Evolutionary conservation across 2,888 invertebrate species (phyloP), one percentile per base, ranked within the genome.

Genomic region (Aproaerema taeniolella): DNA sequence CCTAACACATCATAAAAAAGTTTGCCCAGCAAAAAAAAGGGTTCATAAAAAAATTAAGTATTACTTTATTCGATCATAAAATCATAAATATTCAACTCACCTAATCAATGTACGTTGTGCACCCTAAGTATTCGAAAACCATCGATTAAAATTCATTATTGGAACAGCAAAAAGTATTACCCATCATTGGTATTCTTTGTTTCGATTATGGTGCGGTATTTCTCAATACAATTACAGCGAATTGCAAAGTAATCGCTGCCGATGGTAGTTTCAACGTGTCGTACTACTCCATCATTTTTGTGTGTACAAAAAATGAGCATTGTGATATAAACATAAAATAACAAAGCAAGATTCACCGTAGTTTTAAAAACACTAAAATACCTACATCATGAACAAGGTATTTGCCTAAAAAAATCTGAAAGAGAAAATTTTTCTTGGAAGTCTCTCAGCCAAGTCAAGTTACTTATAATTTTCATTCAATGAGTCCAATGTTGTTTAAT

Each of bases 401-500:
- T n/a, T n/a, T n/a, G n/a, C n/a, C n/a, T n/a, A n/a, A n/a, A n/a
- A n/a, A n/a, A n/a, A n/a, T n/a, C n/a, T n/a, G n/a, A n/a, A n/a
- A n/a, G n/a, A n/a, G n/a, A n/a, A n/a, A n/a, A n/a, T n/a, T n/a
- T n/a, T n/a, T n/a, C n/a, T n/a, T n/a, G n/a, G n/a, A n/a, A n/a
- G n/a, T n/a, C n/a, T n/a, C n/a, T n/a, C n/a, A n/a, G n/a, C n/a
- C n/a, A n/a, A n/a, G n/a, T n/a, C n/a, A n/a, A n/a, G n/a, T n/a
- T n/a, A n/a, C n/a, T n/a, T n/a, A n/a, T n/a, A n/a, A n/a, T 52
- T 49, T 46, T 51, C 43, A 47, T 39, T 12, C 38, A 11, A 39
- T 37, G 33, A 41, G 45, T 40, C n/a, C 37, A 42, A 40, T 43
- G 47, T n/a, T 59, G 56, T 58, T 49, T 53, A 53, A 65, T 61